Percentiles rank a stretch among this genome's conserved stretches.
These are phyloP conservation scores for Sphaerophoria taeniata DNA, from an alignment of 2,888 invertebrate species.

Conservation along the genomic window DNA sequence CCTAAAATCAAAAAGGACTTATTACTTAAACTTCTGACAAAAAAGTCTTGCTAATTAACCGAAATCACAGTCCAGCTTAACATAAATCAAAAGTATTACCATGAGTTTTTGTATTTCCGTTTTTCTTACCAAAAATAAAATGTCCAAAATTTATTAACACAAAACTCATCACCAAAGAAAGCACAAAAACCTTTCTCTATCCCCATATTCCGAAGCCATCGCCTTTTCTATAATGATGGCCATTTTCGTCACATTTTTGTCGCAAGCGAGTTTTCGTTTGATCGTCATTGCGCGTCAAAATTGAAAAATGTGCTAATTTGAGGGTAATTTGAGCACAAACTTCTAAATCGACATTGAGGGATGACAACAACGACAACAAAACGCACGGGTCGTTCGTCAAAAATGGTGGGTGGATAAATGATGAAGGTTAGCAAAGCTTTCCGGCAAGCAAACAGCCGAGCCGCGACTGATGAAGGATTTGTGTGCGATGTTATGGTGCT, in stretches of 20 bases:
- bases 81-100: slow-evolving; percentile 52
- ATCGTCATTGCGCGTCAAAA: slow-evolving; percentile 51
- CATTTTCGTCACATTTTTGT: slow-evolving; percentile 32
- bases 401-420: neutral
- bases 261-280: neutral
- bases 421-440: slow-evolving; percentile 41
- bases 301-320: slow-evolving; percentile 71
- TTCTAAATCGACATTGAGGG: slow-evolving; percentile 45
- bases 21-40: neutral
- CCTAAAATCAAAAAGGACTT: neutral
- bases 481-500: slow-evolving; percentile 5
- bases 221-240: neutral
- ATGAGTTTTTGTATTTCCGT: slow-evolving; percentile 8
- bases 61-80: slow-evolving; percentile 33
- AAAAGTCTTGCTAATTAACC: slow-evolving; percentile 50
- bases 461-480: slow-evolving; percentile 51
- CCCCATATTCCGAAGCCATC: neutral
- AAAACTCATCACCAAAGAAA: neutral
- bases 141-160: slow-evolving; percentile 12
- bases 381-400: neutral
- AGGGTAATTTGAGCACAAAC: slow-evolving; percentile 63
- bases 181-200: neutral
- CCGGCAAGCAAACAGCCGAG: slow-evolving; percentile 12
- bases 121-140: slow-evolving; percentile 4
- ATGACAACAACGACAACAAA: neutral